Percentiles rank a stretch among this genome's conserved stretches.
phyloP scores from a whole-genome alignment of 2,113 vertebrate genomes.

The Prionailurus bengalensis region DNA sequence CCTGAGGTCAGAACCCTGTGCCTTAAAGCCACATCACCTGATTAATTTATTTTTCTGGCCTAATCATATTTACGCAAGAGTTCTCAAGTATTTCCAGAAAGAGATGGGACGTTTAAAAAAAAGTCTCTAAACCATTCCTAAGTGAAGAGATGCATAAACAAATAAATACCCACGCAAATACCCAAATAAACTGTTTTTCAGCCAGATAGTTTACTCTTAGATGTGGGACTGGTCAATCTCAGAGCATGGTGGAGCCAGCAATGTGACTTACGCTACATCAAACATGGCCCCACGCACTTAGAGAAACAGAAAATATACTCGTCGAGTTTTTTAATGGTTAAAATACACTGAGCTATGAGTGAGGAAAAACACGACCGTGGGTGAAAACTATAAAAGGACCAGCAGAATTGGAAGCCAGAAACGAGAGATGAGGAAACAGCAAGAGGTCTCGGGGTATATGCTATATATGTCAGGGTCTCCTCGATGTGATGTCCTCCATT shows the following conservation, averaged over 20 bases:
- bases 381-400: background rate
- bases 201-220: background rate
- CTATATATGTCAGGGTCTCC: background rate
- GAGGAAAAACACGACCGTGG: background rate
- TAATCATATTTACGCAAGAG: background rate
- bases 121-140: background rate
- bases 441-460: background rate
- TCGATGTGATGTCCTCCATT: background rate
- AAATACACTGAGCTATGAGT: background rate
- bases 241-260: background rate
- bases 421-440: background rate
- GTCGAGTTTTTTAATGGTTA: background rate
- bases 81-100: slow-evolving; percentile 39
- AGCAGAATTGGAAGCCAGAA: background rate
- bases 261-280: background rate
- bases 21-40: background rate
- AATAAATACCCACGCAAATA: background rate
- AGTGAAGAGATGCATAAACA: background rate
- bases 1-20: background rate
- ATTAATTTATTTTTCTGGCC: background rate
- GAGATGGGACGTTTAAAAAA: background rate
- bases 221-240: background rate
- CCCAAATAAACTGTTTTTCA: background rate
- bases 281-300: background rate
- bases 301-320: background rate